Base-by-base conservation (phyloP, 2,888 invertebrate genomes). In the Sussaba pulchella region DNA sequence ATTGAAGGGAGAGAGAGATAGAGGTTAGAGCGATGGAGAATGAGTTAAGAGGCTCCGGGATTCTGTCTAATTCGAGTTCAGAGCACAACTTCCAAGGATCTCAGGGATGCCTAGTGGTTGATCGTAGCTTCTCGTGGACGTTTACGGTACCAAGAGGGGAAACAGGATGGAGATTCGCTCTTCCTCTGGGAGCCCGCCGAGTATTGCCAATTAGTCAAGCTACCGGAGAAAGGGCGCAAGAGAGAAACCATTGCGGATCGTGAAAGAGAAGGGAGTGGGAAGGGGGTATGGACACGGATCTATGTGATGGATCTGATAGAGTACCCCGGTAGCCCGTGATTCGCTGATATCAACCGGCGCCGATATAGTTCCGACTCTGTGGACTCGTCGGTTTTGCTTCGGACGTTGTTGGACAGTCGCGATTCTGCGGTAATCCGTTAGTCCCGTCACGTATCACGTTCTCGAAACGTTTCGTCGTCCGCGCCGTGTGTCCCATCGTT, bases 131-230 rank as follows among this genome's bases (percentile, higher is more conserved):
- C 36, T 26, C 64, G 41, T 43, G 54, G 76, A 83, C 87, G 85
- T 88, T 88, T 89, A 88, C 86, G 88, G 88, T 54, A 45, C 57
- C 21, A 19, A 36, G n/a, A n/a, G n/a, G 67, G 43, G 66, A 64
- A 69, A 41, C 67, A 61, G 75, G 2, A 57, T 17, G 61, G 31
- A 39, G 19, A 85, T 82, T 84, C 78, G 82, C 52, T 54, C 69
- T 69, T 21, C 26, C 1, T 12, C 14, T 12, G 36, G 21, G 14
- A 19, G 12, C 31, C 19, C 57, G 84, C 26, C 43, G 84, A 87
- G 85, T 85, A 87, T 88, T 85, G 88, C 87, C 89, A 88, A 88
- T 89, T 88, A 89, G 87, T 86, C 85, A 86, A 84, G 84, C 80
- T 24, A 57, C 64, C 9, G 41, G 54, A 57, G 39, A 52, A 43